Evolutionary conservation across 2,113 vertebrate genomes (phyloP).

Genomic region (Podarcis cretensis): DNA sequence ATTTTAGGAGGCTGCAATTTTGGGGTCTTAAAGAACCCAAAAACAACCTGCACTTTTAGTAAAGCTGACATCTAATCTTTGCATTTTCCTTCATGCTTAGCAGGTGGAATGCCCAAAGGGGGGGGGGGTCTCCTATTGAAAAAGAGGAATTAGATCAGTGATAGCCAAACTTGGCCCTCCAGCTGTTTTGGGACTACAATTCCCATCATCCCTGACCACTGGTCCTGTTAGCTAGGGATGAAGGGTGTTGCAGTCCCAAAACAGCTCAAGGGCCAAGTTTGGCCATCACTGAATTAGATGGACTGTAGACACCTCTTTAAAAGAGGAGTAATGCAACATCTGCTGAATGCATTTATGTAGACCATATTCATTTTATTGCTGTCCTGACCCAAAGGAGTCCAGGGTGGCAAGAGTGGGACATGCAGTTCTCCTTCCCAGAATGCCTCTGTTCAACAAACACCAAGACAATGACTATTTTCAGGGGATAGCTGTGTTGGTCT

Average conservation of each 20-base stretch:
- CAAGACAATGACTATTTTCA: neutral
- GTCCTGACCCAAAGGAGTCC: no score
- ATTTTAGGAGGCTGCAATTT: neutral
- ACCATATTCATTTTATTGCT: neutral
- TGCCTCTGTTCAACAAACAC: neutral
- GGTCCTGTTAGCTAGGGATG: no score
- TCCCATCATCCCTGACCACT: no score
- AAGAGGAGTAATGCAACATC: neutral
- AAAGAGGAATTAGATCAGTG: no score
- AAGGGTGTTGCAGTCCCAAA: no score
- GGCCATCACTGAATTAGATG: neutral
- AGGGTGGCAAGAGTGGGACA: no score
- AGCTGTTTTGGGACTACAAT: no score
- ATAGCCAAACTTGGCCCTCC: no score
- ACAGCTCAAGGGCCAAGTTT: no score
- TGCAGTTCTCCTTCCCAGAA: neutral
- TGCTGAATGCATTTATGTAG: neutral
- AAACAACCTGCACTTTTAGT: conserved; percentile 25
- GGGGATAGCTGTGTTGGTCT: no score
- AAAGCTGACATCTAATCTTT: conserved; percentile 51
- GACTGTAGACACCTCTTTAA: neutral
- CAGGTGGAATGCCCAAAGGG: conserved; percentile 57
- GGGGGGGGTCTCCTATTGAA: no score
- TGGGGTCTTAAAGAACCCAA: neutral
- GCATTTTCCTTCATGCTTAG: conserved; percentile 55